These are phyloP conservation scores for Phyllopteryx taeniolatus DNA, from an alignment of 2,113 vertebrate genomes.

Conservation along the genomic window DNA sequence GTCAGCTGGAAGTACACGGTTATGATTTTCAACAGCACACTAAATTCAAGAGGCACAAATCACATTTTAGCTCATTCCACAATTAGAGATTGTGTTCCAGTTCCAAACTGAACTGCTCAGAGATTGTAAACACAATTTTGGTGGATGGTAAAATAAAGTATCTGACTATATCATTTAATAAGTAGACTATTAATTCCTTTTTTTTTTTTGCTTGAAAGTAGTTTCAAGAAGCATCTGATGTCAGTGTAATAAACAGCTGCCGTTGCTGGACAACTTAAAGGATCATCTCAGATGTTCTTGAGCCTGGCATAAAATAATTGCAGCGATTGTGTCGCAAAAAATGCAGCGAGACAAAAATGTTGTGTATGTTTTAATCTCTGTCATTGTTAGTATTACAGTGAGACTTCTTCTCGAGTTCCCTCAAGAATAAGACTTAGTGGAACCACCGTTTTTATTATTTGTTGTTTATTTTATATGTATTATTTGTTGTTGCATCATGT, in stretches of 20 bases:
- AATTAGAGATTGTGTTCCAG: background rate
- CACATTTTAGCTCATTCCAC: background rate
- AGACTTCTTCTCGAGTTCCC: background rate
- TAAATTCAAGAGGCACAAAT: background rate
- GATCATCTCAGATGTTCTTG: no score
- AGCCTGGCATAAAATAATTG: background rate
- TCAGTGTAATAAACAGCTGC: no score
- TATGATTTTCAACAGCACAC: constrained; percentile 1
- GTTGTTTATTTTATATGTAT: background rate
- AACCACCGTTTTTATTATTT: background rate
- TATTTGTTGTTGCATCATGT: background rate
- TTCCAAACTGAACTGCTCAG: background rate
- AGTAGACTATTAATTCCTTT: no score
- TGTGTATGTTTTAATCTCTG: background rate
- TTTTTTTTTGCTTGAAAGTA: no score
- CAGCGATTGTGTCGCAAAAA: background rate
- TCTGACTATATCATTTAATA: background rate
- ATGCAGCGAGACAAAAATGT: background rate
- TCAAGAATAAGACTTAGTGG: background rate
- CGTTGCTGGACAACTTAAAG: background rate
- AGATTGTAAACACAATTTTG: background rate
- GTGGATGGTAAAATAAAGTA: background rate
- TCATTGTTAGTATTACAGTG: background rate
- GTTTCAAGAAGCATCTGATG: no score
- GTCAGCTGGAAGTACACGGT: constrained; percentile 17